phyloP scores from a whole-genome alignment of 2,888 invertebrate genomes.

The Troilus luridus region DNA sequence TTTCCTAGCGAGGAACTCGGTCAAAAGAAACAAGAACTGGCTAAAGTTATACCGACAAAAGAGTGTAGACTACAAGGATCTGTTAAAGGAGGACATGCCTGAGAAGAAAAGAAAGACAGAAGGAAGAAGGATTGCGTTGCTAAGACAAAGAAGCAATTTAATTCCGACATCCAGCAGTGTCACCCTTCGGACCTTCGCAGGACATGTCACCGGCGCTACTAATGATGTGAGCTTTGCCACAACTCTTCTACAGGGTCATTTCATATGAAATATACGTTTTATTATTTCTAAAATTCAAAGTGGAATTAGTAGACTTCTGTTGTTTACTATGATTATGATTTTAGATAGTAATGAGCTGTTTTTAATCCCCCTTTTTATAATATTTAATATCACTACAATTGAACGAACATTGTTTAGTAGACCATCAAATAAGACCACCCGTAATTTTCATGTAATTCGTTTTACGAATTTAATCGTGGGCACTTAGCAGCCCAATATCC shows the following conservation, averaged over 20 bases:
- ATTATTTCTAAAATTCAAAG: too few species aligned
- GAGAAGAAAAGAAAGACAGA: conserved; percentile 37
- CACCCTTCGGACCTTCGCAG: background rate
- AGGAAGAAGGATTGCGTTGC: conserved; percentile 18
- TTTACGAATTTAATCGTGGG: too few species aligned
- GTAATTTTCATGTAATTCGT: too few species aligned
- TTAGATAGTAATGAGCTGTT: too few species aligned
- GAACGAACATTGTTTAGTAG: too few species aligned
- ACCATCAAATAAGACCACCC: too few species aligned
- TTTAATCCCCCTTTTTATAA: too few species aligned
- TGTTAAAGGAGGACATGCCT: conserved; percentile 9
- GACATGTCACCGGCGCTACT: background rate
- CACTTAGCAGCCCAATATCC: too few species aligned
- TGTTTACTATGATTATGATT: too few species aligned
- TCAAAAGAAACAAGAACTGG: conserved; percentile 28
- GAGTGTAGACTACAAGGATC: conserved; percentile 29
- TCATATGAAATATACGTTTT: too few species aligned
- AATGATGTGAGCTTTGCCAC: background rate
- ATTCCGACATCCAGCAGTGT: background rate
- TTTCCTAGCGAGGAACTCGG: background rate
- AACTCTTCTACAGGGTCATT: background rate
- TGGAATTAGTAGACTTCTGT: too few species aligned
- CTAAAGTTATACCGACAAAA: background rate
- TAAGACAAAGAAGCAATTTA: conserved; percentile 41
- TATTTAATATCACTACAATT: too few species aligned